Evolutionary conservation across 2,888 invertebrate genomes (phyloP), one percentile per base, ranked within the genome.

Genomic region (Nemapogon koenigi): DNA sequence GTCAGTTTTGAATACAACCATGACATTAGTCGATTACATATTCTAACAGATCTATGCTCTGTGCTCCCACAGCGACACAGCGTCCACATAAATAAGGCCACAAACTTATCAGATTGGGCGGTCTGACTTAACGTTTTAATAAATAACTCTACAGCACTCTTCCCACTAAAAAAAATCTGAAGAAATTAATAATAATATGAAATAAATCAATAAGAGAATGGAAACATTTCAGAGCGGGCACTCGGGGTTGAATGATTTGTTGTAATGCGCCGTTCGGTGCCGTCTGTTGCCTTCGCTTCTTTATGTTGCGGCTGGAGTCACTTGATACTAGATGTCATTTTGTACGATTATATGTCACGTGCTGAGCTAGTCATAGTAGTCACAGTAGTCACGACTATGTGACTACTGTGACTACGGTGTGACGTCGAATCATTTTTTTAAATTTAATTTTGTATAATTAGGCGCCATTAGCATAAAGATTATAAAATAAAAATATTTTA

Each of bases 181-280:
- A 25, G 35, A 28, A 37, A 37, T 70, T 75, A 75, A 72, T 75
- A 78, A 72, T 76, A 76, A 72, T 70, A 62, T 57, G 64, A 62
- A 67, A 75, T 76, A 78, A 76, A 75, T 75, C 75, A 78, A 75
- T 71, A 67, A 64, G 67, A 67, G 72, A 73, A 73, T 75, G 73
- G 70, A 69, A 73, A 63, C 64, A 59, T 67, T 67, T 65, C 64
- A 59, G 65, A 62, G 57, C 59, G 54, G 63, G 62, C 22, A 14
- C 56, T 55, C 58, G 64, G 22, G 17, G 58, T 55, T 71, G 76
- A 76, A 75, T 75, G 76, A 78, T 78, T 75, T 78, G 75, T 75
- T 65, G 71, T 72, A 70, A 70, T 72, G 68, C 60, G 67, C 67
- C 60, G 61, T 59, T 56, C 57, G 57, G 51, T 55, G 59, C 63